A percentile compares a stretch with the other conserved stretches of the same genome.
phyloP scores from a whole-genome alignment of 1,140 invertebrate species.

The Patella vulgata region DNA sequence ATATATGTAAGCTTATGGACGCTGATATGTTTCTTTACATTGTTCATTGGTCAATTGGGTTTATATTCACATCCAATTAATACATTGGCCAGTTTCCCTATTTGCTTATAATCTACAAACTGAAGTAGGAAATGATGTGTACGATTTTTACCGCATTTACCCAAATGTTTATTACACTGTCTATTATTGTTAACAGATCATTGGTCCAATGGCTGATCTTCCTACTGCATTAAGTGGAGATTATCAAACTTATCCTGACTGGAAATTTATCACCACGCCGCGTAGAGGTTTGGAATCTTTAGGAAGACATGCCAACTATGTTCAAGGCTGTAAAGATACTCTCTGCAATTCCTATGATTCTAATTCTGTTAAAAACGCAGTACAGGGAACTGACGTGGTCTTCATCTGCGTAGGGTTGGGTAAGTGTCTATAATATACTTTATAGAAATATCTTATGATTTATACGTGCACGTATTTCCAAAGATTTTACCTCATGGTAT shows the following conservation, averaged over 20 bases:
- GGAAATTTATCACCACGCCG: constrained; percentile 37
- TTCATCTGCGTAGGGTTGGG: constrained; percentile 54
- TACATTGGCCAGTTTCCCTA: no score
- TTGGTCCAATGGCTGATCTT: constrained; percentile 57
- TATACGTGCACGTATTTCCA: no score
- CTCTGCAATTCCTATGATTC: constrained; percentile 35
- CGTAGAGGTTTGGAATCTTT: constrained; percentile 27
- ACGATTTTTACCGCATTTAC: no score
- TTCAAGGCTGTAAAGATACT: constrained; percentile 36
- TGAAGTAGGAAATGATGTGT: no score
- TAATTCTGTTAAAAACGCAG: constrained; percentile 20
- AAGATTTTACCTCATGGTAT: no score
- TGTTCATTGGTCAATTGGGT: no score
- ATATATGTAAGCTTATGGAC: no score
- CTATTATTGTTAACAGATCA: constrained; percentile 33
- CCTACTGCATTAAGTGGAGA: constrained; percentile 43
- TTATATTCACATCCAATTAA: no score
- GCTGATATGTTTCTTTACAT: no score
- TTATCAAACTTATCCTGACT: constrained; percentile 40
- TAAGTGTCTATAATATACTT: constrained; percentile 11
- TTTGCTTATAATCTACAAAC: no score
- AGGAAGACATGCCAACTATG: constrained; percentile 15
- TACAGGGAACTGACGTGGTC: constrained; percentile 30
- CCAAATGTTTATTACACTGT: no score
- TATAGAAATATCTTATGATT: not conserved